phyloP scores from a whole-genome alignment of 2,888 invertebrate genomes.

The Mimachlamys varia region DNA sequence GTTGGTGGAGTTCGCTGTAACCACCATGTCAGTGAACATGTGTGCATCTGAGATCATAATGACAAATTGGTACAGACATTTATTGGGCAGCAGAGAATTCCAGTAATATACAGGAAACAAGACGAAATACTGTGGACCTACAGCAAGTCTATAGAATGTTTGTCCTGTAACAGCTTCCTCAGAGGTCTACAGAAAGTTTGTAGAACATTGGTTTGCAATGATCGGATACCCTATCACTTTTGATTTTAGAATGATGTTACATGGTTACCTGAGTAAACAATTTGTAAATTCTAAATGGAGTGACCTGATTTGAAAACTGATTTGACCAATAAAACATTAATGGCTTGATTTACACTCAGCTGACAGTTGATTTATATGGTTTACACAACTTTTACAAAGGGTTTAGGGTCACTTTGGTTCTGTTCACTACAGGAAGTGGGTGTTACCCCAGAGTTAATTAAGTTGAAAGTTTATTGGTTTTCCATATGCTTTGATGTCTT shows the following conservation, averaged over 20 bases:
- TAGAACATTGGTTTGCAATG: not conserved
- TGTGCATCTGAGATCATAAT: not conserved
- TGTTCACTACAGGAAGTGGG: not conserved
- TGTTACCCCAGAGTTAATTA: not conserved
- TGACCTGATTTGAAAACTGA: not conserved
- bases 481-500: not conserved
- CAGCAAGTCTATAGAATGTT: not conserved
- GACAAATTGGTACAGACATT: slow-evolving; percentile 19
- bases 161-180: not conserved
- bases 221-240: too few species aligned
- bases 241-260: too few species aligned
- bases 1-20: not conserved
- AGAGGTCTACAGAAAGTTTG: not conserved
- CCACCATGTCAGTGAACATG: not conserved
- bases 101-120: slow-evolving; percentile 12
- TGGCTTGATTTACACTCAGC: not conserved
- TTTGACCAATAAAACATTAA: not conserved
- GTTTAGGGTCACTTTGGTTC: not conserved
- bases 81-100: not conserved
- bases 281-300: not conserved
- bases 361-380: not conserved
- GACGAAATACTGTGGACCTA: not conserved
- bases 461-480: not conserved
- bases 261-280: too few species aligned
- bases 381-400: not conserved